phyloP scores from a whole-genome alignment of 2,888 invertebrate genomes.

The Gibbula magus region DNA sequence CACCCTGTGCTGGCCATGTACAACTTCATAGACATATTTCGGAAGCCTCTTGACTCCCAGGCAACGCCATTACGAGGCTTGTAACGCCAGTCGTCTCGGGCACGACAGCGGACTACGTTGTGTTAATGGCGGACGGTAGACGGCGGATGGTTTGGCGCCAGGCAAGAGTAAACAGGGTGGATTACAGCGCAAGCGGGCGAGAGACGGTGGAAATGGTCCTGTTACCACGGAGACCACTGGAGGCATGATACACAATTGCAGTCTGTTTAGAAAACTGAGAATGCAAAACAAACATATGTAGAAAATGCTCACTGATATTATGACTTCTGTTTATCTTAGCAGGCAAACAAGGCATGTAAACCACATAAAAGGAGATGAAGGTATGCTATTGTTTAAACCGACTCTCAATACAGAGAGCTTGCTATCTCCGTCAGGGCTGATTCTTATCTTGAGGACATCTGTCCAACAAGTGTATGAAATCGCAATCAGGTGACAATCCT shows the following conservation, averaged over 20 bases:
- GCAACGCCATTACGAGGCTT: not conserved
- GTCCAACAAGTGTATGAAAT: conserved; percentile 2
- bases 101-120: not conserved
- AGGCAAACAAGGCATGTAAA: too few species aligned
- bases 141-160: conserved; percentile 14
- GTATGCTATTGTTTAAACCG: too few species aligned
- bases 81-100: not conserved
- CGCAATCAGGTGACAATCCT: not conserved
- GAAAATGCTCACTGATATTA: not conserved
- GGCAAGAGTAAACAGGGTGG: not conserved
- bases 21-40: conserved; percentile 15
- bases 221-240: not conserved
- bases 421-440: not conserved
- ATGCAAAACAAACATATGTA: conserved; percentile 9
- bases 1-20: not conserved
- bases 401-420: too few species aligned
- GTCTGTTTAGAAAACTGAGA: not conserved
- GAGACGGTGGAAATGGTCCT: not conserved
- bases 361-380: too few species aligned
- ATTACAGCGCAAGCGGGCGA: conserved; percentile 6
- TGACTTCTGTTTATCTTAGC: not conserved
- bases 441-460: not conserved
- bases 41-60: not conserved
- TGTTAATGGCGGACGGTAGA: not conserved
- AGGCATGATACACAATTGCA: not conserved